A percentile compares a stretch with the other conserved stretches of the same genome.
Evolutionary conservation across 2,113 vertebrate species (phyloP).

Genomic region (Pollachius pollachius): DNA sequence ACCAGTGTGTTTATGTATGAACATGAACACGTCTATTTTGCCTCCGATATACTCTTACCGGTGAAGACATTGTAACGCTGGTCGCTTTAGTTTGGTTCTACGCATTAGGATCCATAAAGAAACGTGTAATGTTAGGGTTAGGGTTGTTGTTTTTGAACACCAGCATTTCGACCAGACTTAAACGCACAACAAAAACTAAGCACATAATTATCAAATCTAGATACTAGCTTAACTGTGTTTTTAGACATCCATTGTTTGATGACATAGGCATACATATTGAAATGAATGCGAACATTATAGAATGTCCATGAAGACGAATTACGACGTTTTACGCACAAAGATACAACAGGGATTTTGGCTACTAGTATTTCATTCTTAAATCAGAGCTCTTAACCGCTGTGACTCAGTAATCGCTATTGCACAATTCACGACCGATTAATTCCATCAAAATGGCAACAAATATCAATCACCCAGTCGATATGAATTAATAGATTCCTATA

Average conservation of each 20-base stretch:
- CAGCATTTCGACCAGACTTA: conserved; percentile 56
- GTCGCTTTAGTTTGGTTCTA: too few species aligned
- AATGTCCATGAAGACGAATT: conserved; percentile 31
- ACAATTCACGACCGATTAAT: conserved; percentile 46
- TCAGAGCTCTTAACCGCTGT: conserved; percentile 48
- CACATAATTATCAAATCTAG: conserved; percentile 53
- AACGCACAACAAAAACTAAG: conserved; percentile 63
- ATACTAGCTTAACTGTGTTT: conserved; percentile 50
- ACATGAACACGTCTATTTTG: conserved; percentile 16
- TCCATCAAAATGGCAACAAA: conserved; percentile 4
- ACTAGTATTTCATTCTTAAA: conserved; percentile 20
- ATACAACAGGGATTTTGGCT: conserved; percentile 29
- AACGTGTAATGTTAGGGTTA: background rate
- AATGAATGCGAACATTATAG: conserved; percentile 50
- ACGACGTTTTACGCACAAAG: conserved; percentile 21
- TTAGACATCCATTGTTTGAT: conserved; percentile 53
- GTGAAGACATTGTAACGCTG: too few species aligned
- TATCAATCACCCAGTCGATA: background rate
- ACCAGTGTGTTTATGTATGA: conserved; percentile 38
- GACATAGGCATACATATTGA: conserved; percentile 42
- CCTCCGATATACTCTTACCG: conserved; percentile 24
- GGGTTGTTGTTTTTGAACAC: conserved; percentile 22
- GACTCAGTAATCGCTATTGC: conserved; percentile 32
- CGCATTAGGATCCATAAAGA: background rate
- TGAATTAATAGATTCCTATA: conserved; percentile 40